These are phyloP conservation scores for Habrosyne pyritoides DNA, from an alignment of 2,888 invertebrate species.

Conservation along the genomic window DNA sequence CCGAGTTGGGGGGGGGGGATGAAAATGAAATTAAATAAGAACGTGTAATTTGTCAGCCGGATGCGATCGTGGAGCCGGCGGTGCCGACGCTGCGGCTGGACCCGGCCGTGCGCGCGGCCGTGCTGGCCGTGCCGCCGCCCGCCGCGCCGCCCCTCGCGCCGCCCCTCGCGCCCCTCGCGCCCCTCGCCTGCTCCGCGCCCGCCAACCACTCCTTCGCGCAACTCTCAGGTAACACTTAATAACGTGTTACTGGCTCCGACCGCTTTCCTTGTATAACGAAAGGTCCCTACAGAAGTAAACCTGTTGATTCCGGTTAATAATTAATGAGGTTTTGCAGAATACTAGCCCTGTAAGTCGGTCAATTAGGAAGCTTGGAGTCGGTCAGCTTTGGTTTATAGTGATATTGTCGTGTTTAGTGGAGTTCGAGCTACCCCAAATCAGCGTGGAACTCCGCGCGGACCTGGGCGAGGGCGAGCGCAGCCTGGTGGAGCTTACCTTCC, in stretches of 20 bases:
- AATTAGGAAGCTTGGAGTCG: no score
- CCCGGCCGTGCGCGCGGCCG: conserved; percentile 85
- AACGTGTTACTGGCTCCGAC: background rate
- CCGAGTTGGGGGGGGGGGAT: no score
- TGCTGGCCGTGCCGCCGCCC: conserved; percentile 63
- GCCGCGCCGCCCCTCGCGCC: conserved; percentile 31
- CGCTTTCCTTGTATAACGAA: no score
- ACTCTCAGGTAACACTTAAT: background rate
- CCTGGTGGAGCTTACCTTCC: conserved; percentile 92
- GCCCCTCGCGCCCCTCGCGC: conserved; percentile 25
- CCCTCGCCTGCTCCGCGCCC: conserved; percentile 22
- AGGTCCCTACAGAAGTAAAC: no score
- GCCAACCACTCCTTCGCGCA: background rate
- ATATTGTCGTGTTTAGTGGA: conserved; percentile 67
- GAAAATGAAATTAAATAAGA: no score
- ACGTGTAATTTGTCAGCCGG: no score
- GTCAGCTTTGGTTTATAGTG: background rate
- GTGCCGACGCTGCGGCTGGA: conserved; percentile 83
- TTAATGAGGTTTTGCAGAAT: no score
- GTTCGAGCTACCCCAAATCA: conserved; percentile 89
- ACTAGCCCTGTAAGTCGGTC: no score
- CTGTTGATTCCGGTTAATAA: no score
- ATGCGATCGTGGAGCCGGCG: conserved; percentile 56
- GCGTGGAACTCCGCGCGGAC: conserved; percentile 90
- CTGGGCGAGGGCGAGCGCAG: conserved; percentile 87